These are phyloP conservation scores for Pachymerium ferrugineum DNA, from an alignment of 2,888 invertebrate species.

Conservation along the genomic window DNA sequence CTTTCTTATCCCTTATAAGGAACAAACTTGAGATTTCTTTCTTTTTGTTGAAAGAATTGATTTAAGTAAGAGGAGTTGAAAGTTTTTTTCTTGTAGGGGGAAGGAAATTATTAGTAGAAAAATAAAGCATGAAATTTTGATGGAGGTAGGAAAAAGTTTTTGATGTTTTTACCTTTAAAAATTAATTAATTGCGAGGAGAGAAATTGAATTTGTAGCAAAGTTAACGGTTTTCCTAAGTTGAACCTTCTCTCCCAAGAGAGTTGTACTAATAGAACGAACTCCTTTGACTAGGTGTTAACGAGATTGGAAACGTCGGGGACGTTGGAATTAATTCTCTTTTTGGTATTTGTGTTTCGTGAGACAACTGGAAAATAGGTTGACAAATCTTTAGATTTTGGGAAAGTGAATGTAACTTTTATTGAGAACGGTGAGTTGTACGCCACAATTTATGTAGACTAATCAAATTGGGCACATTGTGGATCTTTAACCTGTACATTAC, in stretches of 20 bases:
- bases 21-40: neutral
- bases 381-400: no score
- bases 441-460: no score
- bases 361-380: no score
- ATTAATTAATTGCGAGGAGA: neutral
- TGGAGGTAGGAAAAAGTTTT: neutral
- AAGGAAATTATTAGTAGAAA: no score
- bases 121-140: neutral
- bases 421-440: no score
- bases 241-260: neutral
- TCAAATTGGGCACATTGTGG: no score
- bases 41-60: neutral
- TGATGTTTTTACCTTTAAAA: neutral
- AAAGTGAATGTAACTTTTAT: no score
- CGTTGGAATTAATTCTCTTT: neutral
- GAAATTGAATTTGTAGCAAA: neutral
- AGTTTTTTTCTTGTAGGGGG: no score
- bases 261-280: neutral
- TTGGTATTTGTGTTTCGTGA: neutral
- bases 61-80: no score
- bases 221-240: neutral
- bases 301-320: neutral
- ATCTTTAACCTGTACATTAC: no score
- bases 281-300: neutral
- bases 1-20: neutral